Conservation (phyloP, 2,888 invertebrate genomes). For the Synergus gifuensis region DNA sequence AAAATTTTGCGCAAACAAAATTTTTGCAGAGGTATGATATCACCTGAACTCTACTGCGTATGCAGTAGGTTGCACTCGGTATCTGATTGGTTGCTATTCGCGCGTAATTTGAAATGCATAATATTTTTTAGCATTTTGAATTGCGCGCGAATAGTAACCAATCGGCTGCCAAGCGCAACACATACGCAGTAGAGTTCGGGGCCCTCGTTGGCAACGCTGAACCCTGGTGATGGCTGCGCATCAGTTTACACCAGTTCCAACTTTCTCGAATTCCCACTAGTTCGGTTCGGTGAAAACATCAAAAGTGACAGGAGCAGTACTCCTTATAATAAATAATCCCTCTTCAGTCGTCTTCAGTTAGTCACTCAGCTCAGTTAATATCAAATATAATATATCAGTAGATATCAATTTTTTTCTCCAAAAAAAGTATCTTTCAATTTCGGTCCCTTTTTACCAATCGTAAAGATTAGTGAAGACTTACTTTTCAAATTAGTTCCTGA, state of each 20-base stretch:
- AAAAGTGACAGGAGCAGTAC: constrained; percentile 19
- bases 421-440: not conserved
- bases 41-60: no score
- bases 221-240: constrained; percentile 5
- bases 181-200: no score
- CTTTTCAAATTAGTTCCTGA: not conserved
- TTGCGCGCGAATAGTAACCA: no score
- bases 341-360: not conserved
- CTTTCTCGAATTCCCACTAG: no score
- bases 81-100: no score
- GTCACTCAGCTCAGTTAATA: not conserved
- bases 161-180: no score
- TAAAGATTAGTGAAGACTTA: not conserved
- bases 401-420: not conserved
- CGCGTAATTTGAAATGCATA: no score
- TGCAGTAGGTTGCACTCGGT: no score
- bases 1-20: no score
- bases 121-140: no score
- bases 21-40: no score
- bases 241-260: not conserved
- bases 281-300: constrained; percentile 15
- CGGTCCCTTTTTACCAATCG: not conserved
- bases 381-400: not conserved
- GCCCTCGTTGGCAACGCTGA: no score
- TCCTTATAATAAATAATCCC: constrained; percentile 13